phyloP scores from a whole-genome alignment of 2,113 vertebrate genomes.

The Brachirus orientalis region DNA sequence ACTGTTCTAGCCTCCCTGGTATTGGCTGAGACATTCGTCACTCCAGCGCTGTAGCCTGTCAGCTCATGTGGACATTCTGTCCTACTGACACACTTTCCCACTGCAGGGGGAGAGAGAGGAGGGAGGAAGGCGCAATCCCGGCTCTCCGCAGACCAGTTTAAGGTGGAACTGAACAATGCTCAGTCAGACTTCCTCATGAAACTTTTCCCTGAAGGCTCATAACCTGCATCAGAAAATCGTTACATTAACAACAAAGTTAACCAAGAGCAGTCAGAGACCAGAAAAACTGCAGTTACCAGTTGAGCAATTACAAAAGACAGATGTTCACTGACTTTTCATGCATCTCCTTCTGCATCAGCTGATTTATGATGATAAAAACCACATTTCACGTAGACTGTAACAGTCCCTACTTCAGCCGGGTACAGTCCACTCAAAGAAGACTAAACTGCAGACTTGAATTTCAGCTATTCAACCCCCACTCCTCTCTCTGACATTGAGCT shows the following conservation, averaged over 20 bases:
- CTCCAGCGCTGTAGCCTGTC: conserved; percentile 67
- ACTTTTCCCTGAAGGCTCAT: conserved; percentile 30
- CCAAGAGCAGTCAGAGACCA: background rate
- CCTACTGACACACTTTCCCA: conserved; percentile 88
- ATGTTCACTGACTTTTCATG: conserved; percentile 1
- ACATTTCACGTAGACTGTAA: conserved; percentile 7
- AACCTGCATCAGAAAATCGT: conserved; percentile 36
- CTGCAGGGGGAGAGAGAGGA: conserved; percentile 63
- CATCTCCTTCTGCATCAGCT: background rate
- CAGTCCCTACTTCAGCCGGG: conserved; percentile 13
- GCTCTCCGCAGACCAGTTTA: conserved; percentile 65
- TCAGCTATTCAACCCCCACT: conserved; percentile 41
- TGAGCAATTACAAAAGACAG: background rate
- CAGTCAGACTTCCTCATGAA: conserved; percentile 14
- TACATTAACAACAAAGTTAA: conserved; percentile 47
- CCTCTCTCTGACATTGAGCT: conserved; percentile 68
- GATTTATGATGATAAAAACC: background rate
- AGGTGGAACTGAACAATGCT: conserved; percentile 70
- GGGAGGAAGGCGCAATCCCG: conserved; percentile 46
- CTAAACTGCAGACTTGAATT: conserved; percentile 51
- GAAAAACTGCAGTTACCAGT: conserved; percentile 6
- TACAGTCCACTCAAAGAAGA: conserved; percentile 22
- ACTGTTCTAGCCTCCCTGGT: conserved; percentile 7
- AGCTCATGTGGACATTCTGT: conserved; percentile 81
- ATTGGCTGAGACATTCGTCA: conserved; percentile 62